A percentile compares a stretch with the other conserved stretches of the same genome.
phyloP scores from a whole-genome alignment of 1,140 invertebrate species.

The Phymastichus coffea region DNA sequence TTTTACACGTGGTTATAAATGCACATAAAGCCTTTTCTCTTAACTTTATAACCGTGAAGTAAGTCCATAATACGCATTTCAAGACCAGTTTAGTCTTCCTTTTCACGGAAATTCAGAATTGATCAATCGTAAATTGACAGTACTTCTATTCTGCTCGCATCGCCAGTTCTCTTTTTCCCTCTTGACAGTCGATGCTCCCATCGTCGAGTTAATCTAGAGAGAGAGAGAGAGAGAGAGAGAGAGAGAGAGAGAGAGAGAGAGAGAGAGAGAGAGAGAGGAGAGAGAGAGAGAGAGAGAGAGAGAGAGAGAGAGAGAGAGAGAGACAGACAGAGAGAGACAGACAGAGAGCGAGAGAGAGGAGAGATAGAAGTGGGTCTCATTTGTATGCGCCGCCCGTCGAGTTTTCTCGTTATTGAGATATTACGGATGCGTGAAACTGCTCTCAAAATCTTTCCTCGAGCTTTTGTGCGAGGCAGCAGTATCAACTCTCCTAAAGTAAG shows the following conservation, averaged over 20 bases:
- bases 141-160: no score
- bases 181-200: slow-evolving; percentile 4
- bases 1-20: no score
- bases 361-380: slow-evolving; percentile 2
- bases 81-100: no score
- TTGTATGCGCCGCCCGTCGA: slow-evolving; percentile 16
- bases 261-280: slow-evolving; percentile 10
- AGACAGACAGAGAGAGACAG: slow-evolving; percentile 19
- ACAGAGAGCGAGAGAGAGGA: not conserved
- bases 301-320: slow-evolving; percentile 25
- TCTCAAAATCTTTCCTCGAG: not conserved
- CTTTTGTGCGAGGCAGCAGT: no score
- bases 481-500: no score
- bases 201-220: slow-evolving; percentile 11
- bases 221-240: slow-evolving; percentile 1
- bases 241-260: slow-evolving; percentile 29
- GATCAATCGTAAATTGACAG: no score
- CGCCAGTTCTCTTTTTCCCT: not conserved
- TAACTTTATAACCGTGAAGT: no score
- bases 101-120: no score
- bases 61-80: no score
- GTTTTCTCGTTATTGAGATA: slow-evolving; percentile 28
- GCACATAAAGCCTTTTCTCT: no score
- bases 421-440: not conserved
- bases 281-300: slow-evolving; percentile 3